Evolutionary conservation across 2,797 vertebrate species (phyloP).

Genomic region (Ctenopoma kingsleyae): DNA sequence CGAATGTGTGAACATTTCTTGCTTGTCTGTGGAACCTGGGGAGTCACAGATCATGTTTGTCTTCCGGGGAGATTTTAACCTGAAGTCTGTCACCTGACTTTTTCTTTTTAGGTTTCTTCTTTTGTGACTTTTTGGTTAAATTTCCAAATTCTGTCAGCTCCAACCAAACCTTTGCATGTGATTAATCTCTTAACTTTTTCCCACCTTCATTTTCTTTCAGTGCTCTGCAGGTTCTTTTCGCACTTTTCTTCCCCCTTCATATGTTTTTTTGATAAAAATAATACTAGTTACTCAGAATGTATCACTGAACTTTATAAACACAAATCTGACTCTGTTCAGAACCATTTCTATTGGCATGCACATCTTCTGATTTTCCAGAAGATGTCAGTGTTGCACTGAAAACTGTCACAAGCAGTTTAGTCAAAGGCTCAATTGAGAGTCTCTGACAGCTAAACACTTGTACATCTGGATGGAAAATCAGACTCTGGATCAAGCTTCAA

Average conservation of each 20-base stretch:
- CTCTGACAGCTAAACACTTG: slow-evolving; percentile 64
- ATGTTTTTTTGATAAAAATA: too few species aligned
- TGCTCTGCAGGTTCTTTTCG: neutral
- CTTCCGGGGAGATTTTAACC: too few species aligned
- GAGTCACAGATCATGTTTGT: too few species aligned
- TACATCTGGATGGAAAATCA: slow-evolving; percentile 68
- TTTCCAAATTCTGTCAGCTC: too few species aligned
- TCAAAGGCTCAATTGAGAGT: slow-evolving; percentile 57
- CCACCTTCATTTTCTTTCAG: neutral
- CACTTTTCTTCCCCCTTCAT: too few species aligned
- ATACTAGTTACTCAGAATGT: too few species aligned
- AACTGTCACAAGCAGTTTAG: neutral
- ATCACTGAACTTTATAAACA: too few species aligned
- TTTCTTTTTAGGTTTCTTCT: too few species aligned
- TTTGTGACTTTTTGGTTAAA: too few species aligned
- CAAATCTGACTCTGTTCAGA: neutral
- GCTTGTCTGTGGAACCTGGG: too few species aligned
- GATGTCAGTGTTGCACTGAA: slow-evolving; percentile 75
- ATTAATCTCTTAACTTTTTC: neutral
- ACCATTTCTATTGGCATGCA: slow-evolving; percentile 11
- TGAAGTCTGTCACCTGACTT: too few species aligned
- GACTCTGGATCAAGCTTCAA: slow-evolving; percentile 37
- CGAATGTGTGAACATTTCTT: too few species aligned
- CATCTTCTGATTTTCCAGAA: slow-evolving; percentile 58
- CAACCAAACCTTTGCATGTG: neutral